phyloP scores from a whole-genome alignment of 2,888 invertebrate genomes.

The Morpho deidamia region DNA sequence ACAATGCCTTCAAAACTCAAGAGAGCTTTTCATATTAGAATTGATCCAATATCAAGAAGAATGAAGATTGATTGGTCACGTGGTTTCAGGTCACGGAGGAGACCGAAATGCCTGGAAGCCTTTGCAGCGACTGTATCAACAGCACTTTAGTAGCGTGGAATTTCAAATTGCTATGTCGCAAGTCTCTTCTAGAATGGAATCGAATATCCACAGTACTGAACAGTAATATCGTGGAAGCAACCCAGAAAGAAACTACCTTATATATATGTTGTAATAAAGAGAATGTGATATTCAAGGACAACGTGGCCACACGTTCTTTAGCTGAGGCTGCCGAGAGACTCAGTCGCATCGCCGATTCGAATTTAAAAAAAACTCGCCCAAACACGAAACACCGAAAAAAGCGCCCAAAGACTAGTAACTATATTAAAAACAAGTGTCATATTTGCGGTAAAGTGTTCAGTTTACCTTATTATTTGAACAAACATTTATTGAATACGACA shows the following conservation, averaged over 20 bases:
- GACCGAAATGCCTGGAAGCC: conserved; percentile 43
- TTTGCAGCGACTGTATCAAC: conserved; percentile 49
- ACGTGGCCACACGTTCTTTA: conserved; percentile 5
- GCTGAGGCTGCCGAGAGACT: conserved; percentile 33
- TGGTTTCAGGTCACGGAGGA: conserved; percentile 66
- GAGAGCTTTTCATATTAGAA: not conserved
- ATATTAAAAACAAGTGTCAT: conserved; percentile 30
- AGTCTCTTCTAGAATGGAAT: conserved; percentile 46
- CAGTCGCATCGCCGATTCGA: conserved; percentile 17
- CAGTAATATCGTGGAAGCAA: conserved; percentile 23
- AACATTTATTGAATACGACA: conserved; percentile 44
- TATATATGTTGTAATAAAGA: conserved; percentile 40
- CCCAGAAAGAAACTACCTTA: conserved; percentile 36
- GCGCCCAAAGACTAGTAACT: not conserved
- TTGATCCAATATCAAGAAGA: conserved; percentile 18
- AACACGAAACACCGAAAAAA: conserved; percentile 8
- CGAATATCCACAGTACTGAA: conserved; percentile 34
- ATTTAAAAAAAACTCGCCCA: not conserved
- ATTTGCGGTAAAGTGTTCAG: conserved; percentile 46
- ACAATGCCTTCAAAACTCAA: too few species aligned
- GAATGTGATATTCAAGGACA: conserved; percentile 34
- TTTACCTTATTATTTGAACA: conserved; percentile 37
- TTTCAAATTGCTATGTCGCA: conserved; percentile 44
- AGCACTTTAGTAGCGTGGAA: conserved; percentile 39
- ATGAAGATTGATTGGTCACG: conserved; percentile 57